phyloP scores from a whole-genome alignment of 2,113 vertebrate genomes.

The Lasiurus cinereus region DNA sequence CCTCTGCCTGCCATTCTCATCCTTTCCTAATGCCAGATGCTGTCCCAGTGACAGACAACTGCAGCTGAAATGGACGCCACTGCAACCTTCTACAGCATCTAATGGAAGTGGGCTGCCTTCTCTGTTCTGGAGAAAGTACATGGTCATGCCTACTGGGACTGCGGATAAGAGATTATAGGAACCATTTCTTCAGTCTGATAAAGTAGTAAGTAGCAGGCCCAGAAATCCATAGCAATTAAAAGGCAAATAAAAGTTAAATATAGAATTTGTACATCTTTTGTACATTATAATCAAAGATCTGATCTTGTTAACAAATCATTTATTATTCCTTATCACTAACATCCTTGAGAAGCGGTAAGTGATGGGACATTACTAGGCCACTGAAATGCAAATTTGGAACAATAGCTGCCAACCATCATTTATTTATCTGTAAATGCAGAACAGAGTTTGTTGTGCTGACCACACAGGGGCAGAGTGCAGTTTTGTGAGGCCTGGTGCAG shows the following conservation, averaged over 20 bases:
- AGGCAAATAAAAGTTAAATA: conserved; percentile 80
- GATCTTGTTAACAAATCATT: conserved; percentile 77
- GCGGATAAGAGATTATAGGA: conserved; percentile 69
- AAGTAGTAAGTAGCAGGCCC: conserved; percentile 50
- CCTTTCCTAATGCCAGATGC: conserved; percentile 37
- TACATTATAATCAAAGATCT: conserved; percentile 75
- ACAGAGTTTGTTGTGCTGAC: background rate
- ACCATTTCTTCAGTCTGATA: conserved; percentile 74
- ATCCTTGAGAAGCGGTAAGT: conserved; percentile 41
- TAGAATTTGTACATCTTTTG: conserved; percentile 78
- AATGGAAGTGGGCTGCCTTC: conserved; percentile 35
- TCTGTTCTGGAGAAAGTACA: conserved; percentile 71
- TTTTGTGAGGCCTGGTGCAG: background rate
- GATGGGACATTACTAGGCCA: conserved; percentile 40
- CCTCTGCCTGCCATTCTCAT: conserved; percentile 43
- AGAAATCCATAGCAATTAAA: conserved; percentile 82
- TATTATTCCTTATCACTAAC: conserved; percentile 70
- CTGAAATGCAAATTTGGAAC: conserved; percentile 67
- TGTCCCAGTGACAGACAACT: conserved; percentile 29
- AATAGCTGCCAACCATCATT: background rate
- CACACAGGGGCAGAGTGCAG: background rate
- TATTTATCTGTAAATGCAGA: conserved; percentile 59
- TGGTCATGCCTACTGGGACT: conserved; percentile 47
- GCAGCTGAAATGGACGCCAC: conserved; percentile 41
- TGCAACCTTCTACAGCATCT: conserved; percentile 46